Evolutionary conservation across 2,797 vertebrate genomes (phyloP), one percentile per base, ranked within the genome.

Genomic region (Phrynocephalus vlangalii): DNA sequence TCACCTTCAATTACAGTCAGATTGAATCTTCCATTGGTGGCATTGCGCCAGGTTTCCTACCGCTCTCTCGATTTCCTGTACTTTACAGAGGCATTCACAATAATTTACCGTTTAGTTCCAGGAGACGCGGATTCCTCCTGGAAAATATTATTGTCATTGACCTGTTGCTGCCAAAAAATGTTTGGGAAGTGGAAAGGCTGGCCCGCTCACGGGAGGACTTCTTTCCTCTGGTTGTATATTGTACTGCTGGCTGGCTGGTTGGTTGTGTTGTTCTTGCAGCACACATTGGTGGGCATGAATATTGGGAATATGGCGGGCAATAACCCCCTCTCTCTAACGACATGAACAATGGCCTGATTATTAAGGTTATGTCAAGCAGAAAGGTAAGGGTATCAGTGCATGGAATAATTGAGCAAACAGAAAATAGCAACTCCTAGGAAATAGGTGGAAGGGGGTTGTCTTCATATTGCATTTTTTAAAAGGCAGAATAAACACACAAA

Each of bases 1-100:
- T 96, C 97, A 96, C 94, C 95, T 96, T 95, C 96, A 96, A 96
- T 97, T 96, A 95, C 94, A 95, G 95, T 97, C 96, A 96, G 93
- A 96, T 96, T 94, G 95, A 95, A 96, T 96, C 96, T 97, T 95
- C 94, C 95, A 94, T 96, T 56, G 80, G 91, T 97, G 96, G 96
- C 94, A 0, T 92, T 84, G 87, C 90, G 96, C 96, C 96, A 96
- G 92, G 79, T 96, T 96, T 95, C 92, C 94, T 91, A 91, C 94
- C 92, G 92, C 95, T 96, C 96, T 96, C 96, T 96, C 91, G 79
- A 94, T 95, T 97, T 97, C 96, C 96, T 92, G 92, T 96, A 95
- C 96, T 94, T 96, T 95, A 94, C 93, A 91, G 92, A 94, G 94
- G 94, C 95, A 96, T 96, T 97, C 96, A 97, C 96, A 97, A 95